A percentile compares a stretch with the other conserved stretches of the same genome.
Conservation (phyloP, 2,113 vertebrate species). For the Tupaia chinensis region DNA sequence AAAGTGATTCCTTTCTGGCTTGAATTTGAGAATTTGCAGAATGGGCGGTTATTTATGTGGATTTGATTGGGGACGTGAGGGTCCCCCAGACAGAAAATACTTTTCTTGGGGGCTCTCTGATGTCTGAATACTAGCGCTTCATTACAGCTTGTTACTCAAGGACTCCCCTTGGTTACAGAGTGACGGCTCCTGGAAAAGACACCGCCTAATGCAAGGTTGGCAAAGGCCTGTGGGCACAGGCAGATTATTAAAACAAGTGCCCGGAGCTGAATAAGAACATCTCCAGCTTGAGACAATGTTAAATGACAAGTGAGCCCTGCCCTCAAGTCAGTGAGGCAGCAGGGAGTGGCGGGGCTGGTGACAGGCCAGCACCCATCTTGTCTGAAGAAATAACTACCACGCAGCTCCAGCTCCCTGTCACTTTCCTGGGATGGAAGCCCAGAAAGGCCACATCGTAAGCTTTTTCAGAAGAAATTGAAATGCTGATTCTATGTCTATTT, state of each 20-base stretch:
- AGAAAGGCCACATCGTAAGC: not conserved
- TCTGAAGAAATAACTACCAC: not conserved
- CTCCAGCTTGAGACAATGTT: not conserved
- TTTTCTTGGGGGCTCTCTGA: not conserved
- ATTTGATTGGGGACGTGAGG: not conserved
- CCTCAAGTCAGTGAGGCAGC: not conserved
- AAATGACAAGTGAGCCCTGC: not conserved
- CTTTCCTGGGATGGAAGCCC: not conserved
- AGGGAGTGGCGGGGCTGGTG: rapidly evolving
- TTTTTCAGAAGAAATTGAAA: not conserved
- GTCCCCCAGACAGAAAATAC: not conserved
- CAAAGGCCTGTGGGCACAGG: not conserved
- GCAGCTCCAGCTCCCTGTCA: rapidly evolving
- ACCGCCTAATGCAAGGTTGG: not conserved
- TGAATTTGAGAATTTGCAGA: not conserved
- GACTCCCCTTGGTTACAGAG: not conserved
- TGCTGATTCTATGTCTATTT: conserved; percentile 1
- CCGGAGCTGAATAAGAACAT: not conserved
- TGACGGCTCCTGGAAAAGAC: not conserved
- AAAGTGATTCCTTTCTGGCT: not conserved
- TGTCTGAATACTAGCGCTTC: not conserved
- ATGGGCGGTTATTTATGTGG: not conserved
- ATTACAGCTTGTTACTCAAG: not conserved
- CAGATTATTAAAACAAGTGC: not conserved
- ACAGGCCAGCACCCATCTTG: not conserved